phyloP scores from a whole-genome alignment of 2,797 vertebrate species.

The Chromobotia macracanthus region DNA sequence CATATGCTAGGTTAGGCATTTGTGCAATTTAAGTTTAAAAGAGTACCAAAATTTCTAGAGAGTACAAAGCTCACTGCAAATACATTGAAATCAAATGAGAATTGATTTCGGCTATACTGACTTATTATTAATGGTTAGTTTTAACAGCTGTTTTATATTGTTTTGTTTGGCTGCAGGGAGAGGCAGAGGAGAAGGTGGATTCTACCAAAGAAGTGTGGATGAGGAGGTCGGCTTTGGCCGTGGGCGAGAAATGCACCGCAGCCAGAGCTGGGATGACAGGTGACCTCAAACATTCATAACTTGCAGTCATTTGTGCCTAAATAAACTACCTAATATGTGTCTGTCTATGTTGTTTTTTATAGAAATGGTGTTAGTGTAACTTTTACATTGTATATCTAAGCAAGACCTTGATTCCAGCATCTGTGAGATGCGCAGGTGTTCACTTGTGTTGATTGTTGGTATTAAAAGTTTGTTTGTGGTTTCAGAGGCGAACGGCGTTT shows the following conservation, averaged over 20 bases:
- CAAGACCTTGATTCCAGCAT: background rate
- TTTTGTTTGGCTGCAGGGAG: constrained; percentile 74
- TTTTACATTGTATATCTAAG: background rate
- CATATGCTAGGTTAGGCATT: background rate
- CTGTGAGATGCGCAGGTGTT: background rate
- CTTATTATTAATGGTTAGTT: background rate
- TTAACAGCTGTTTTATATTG: background rate
- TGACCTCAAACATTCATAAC: constrained; percentile 54
- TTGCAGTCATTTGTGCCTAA: background rate
- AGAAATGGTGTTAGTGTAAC: too few relatives aligned
- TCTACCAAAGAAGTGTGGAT: constrained; percentile 93
- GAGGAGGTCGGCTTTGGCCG: constrained; percentile 88
- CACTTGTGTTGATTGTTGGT: background rate
- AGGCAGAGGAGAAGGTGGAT: constrained; percentile 86
- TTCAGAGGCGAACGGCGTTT: constrained; percentile 88
- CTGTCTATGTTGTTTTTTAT: too few relatives aligned
- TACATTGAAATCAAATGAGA: too few relatives aligned
- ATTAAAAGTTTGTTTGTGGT: background rate
- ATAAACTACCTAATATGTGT: too few relatives aligned
- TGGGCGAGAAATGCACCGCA: constrained; percentile 87
- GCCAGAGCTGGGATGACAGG: constrained; percentile 96
- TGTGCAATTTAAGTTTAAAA: background rate
- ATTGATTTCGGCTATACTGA: background rate
- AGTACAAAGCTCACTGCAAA: too few relatives aligned
- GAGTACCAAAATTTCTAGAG: too few relatives aligned